These are phyloP conservation scores for Gymnothorax javanicus DNA, from an alignment of 2,797 vertebrate species.

Conservation along the genomic window DNA sequence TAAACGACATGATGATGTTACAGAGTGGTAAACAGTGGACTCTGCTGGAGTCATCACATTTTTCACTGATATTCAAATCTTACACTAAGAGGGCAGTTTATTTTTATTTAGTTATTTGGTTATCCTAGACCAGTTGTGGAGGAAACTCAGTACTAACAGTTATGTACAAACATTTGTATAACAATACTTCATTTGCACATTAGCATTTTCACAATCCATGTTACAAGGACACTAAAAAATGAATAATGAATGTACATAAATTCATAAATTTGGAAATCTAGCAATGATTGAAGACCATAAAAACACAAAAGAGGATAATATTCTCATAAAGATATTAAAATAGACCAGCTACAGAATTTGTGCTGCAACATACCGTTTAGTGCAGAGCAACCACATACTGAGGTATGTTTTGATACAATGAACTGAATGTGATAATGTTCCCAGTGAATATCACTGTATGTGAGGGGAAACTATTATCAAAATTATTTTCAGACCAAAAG, in stretches of 20 bases:
- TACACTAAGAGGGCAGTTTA: too few relatives aligned
- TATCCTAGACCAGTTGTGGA: too few relatives aligned
- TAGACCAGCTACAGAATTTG: not conserved
- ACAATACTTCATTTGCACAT: not conserved
- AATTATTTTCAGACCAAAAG: not conserved
- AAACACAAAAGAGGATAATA: too few relatives aligned
- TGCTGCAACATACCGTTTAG: not conserved
- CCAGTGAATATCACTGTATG: slow-evolving; percentile 3
- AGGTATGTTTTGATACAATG: too few relatives aligned
- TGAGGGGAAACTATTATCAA: not conserved
- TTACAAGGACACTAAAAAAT: not conserved
- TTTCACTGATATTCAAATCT: too few relatives aligned
- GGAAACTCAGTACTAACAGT: not conserved
- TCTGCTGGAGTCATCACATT: too few relatives aligned
- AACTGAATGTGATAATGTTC: slow-evolving; percentile 3
- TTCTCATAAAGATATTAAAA: too few relatives aligned
- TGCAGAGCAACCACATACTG: not conserved
- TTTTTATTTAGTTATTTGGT: too few relatives aligned
- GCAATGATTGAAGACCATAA: not conserved
- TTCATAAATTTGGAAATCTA: not conserved
- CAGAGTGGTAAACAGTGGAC: too few relatives aligned
- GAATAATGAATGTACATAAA: not conserved
- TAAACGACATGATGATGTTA: too few relatives aligned
- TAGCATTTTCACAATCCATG: not conserved
- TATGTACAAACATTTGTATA: too few relatives aligned